Conservation (phyloP, 2,113 vertebrate genomes). For the Ancistrus triradiatus region DNA sequence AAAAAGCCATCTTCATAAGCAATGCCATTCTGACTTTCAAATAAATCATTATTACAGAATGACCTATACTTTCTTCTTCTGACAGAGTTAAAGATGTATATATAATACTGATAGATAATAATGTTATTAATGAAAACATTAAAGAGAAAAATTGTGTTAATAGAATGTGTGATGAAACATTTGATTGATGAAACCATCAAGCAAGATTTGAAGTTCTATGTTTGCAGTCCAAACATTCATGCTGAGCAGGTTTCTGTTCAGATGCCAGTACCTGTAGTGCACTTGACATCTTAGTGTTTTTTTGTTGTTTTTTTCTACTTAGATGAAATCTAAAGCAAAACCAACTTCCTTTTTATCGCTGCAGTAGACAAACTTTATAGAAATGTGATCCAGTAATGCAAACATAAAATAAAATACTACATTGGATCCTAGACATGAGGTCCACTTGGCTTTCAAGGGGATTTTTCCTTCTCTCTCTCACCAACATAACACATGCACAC, state of each 20-base stretch:
- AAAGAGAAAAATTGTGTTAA: conserved; percentile 22
- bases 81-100: too few relatives aligned
- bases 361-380: too few relatives aligned
- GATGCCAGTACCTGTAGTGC: conserved; percentile 29
- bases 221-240: conserved; percentile 18
- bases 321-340: conserved; percentile 20
- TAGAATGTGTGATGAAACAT: conserved; percentile 23
- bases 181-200: too few relatives aligned
- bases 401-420: too few relatives aligned
- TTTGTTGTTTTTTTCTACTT: too few relatives aligned
- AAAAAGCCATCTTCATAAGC: too few relatives aligned
- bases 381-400: too few relatives aligned
- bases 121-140: conserved; percentile 23
- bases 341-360: too few relatives aligned
- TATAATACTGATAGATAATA: neutral
- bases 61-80: too few relatives aligned
- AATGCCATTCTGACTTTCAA: too few relatives aligned
- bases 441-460: conserved; percentile 9
- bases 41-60: too few relatives aligned
- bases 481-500: neutral
- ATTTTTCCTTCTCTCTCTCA: neutral
- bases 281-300: conserved; percentile 14
- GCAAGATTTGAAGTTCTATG: too few relatives aligned
- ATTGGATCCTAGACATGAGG: conserved; percentile 10
- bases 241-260: conserved; percentile 18